Evolutionary conservation across 2,113 vertebrate species (phyloP), one percentile per base, ranked within the genome.

Genomic region (Cyanocitta stelleri): DNA sequence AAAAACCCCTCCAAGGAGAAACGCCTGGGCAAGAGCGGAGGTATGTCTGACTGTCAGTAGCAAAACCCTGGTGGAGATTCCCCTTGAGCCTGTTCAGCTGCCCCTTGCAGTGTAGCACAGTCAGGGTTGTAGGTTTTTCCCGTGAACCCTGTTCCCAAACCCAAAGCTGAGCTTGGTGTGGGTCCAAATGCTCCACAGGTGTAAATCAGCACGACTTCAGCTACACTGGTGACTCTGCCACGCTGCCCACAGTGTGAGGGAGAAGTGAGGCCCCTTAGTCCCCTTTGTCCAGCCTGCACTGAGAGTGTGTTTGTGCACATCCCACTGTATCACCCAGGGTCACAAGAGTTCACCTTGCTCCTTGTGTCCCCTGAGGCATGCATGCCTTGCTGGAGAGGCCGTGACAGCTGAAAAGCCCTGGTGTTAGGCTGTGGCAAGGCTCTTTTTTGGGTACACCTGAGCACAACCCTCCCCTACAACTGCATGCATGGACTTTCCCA

Each of bases 241-340:
- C 0, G 0, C 37, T 78, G 56, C 64, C 48, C 24, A 14, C 1
- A 11, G 30, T 23, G 9, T 22, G 33, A 92, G 66, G n/a, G 23
- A 55, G 56, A 41, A 41, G 9, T 14, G n/a, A 55, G n/a, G 33
- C 19, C 32, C 48, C 43, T 64, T 73, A 1, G 0, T 20, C 33
- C 18, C 48, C 63, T 55, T 59, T 1, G 0, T 16, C 15, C 44
- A 32, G 7, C 17, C 26, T 79, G 18, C 0, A 1, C 32, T 33
- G 49, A 63, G 32, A 58, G 35, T 54, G 52, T 12, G 5, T 72
- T 75, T 16, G 7, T 82, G 56, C 33, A 3, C 17, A 10, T 71
- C 37, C 37, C 0, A 1, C 44, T 13, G 22, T 35, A 41, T 81
- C 41, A 55, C 58, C 27, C 33, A 5, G 13, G 23, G 52, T 71